Evolutionary conservation across 2,888 invertebrate species (phyloP), one percentile per base, ranked within the genome.

Genomic region (Drosophila affinis): DNA sequence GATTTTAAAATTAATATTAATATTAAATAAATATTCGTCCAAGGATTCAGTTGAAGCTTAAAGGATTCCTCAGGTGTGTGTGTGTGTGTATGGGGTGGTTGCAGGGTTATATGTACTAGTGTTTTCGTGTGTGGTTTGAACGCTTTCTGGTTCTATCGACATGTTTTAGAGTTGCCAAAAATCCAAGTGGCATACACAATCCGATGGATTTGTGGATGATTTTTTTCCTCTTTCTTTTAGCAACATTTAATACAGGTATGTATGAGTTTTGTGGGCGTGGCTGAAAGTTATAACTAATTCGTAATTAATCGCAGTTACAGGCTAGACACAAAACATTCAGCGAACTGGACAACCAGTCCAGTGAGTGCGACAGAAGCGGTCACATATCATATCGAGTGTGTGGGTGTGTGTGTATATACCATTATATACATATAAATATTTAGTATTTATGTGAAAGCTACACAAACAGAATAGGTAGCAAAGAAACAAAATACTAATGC

Each of bases 121-220:
- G 47, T 68, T 49, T 53, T 53, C 21, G 47, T 56, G 57, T 63
- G n/a, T 69, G 56, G 69, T 76, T 49, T 69, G 86, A 83, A 83
- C 83, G 81, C 83, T 79, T 79, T 65, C 65, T 81, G 83, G 83
- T 83, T 83, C 83, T 83, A 83, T 83, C 83, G 83, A 83, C 83
- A 83, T 86, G 68, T 83, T 83, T 83, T 77, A 73, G 78, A 61
- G 72, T 73, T 69, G 65, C 57, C 63, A 24, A 64, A 64, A 64
- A 53, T 64, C 60, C 46, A 47, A 49, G 58, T 59, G 53, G n/a
- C 44, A 60, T 52, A 29, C 21, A 65, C 49, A 68, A 44, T 49
- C 44, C 21, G 21, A 47, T 48, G 10, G 32, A 46, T 58, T 27
- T 24, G 49, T 71, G 45, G 18, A 39, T 55, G 51, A 4, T 56